Base-by-base conservation (phyloP, 64 coral and sea anemone genomes). In the Trachythela sp. region DNA sequence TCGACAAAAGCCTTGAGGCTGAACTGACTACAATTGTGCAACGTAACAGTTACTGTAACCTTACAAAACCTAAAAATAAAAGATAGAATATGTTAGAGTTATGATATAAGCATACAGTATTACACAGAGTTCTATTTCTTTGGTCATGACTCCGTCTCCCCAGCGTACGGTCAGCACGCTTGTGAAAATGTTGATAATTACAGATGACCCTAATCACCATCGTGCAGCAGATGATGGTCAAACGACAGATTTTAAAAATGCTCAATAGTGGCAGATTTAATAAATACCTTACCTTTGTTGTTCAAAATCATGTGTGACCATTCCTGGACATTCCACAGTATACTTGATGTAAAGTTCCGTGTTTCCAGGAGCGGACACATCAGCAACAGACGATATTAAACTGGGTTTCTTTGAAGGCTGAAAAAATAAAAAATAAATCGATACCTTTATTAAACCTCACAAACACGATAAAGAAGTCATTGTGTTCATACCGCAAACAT, bases 311-410 rank as follows among this genome's bases (percentile, higher is more conserved):
- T 80, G 34, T 13, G 26, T 36, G 31, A 37, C 31, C 20, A 29
- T 80, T 37, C 27, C 75, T 37, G 75, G 75, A 80, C 37, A 29
- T 2, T 80, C 3, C 33, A 80, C 37, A 3, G 75, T 38, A 30
- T 80, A 80, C 37, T 80, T 80, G 75, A 80, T 30, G 75, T 80
- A 29, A 30, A 80, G 75, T 37, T 80, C 75, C 32, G 75, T 15
- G 13, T 35, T 80, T 35, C 75, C 75, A 6, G 75, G 31, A 11
- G 75, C 34, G 2, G 75, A 1, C 4, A 40, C 38, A 40, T 8
- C 75, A 37, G 75, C 75, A 22, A 11, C 4, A 45, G 42, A 11
- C 42, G 75, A 15, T 37, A 80, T 36, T 36, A 80, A 36, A 2
- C 30, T 36, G 10, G 34, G 27, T 40, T 37, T 80, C 75, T 37